Evolutionary conservation across 2,888 invertebrate species (phyloP).

Genomic region (Mythimna lalbum): DNA sequence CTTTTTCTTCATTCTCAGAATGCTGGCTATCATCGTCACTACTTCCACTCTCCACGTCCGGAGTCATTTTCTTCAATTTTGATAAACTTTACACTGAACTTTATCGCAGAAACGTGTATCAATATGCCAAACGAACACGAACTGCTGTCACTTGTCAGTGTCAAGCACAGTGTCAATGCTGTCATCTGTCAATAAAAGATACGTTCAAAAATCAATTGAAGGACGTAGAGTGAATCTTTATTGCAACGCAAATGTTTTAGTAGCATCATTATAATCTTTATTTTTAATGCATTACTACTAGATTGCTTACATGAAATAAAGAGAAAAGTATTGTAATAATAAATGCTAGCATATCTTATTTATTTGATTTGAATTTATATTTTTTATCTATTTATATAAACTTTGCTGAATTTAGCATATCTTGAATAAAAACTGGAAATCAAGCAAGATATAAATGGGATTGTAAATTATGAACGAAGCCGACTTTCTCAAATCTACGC

Average conservation of each 20-base stretch:
- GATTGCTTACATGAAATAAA: too few species aligned
- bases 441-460: too few species aligned
- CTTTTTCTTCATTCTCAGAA: slow-evolving; percentile 68
- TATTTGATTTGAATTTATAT: too few species aligned
- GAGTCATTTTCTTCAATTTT: slow-evolving; percentile 75
- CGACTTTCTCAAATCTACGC: too few species aligned
- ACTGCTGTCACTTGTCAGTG: background rate
- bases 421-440: background rate
- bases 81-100: background rate
- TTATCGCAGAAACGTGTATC: slow-evolving; percentile 47
- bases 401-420: too few species aligned
- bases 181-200: background rate
- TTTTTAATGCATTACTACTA: background rate
- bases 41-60: slow-evolving; percentile 74
- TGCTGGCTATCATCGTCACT: slow-evolving; percentile 73
- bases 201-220: background rate
- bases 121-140: slow-evolving; percentile 17
- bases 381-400: too few species aligned
- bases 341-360: too few species aligned
- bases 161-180: slow-evolving; percentile 1
- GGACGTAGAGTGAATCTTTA: fast-evolving
- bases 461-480: background rate
- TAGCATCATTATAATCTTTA: background rate
- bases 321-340: background rate
- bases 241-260: too few species aligned